Percentiles rank a stretch among this genome's conserved stretches.
These are phyloP conservation scores for Tenthredo livida DNA, from an alignment of 2,888 invertebrate genomes.

Conservation along the genomic window DNA sequence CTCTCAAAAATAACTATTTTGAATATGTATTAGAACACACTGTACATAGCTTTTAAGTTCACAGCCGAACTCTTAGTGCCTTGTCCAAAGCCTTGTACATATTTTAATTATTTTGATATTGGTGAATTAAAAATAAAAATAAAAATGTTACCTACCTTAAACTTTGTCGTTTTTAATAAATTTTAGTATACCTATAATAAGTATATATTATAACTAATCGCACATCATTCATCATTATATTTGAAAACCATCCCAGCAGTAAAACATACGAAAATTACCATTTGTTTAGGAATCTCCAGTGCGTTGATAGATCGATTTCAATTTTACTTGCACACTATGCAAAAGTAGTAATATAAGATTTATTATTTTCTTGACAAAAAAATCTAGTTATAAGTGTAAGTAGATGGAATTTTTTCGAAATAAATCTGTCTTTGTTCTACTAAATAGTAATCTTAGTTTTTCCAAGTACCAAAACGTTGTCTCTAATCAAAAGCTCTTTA, in stretches of 20 bases:
- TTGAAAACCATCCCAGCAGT: conserved; percentile 21
- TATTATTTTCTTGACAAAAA: background rate
- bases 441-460: background rate
- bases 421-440: background rate
- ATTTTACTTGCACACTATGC: background rate
- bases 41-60: conserved; percentile 49
- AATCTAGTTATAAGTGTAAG: too few species aligned
- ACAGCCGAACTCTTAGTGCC: conserved; percentile 40
- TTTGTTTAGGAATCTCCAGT: background rate
- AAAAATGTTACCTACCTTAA: conserved; percentile 49
- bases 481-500: background rate
- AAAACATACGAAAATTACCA: background rate
- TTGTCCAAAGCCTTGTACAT: conserved; percentile 51
- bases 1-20: conserved; percentile 12
- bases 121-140: conserved; percentile 51
- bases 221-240: background rate
- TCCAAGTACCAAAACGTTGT: background rate
- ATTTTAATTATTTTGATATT: conserved; percentile 51
- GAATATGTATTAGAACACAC: conserved; percentile 24
- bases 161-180: background rate
- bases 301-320: background rate
- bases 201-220: background rate
- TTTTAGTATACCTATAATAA: conserved; percentile 18
- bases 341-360: background rate
- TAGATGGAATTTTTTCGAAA: background rate